These are phyloP conservation scores for Cylas formicarius DNA, from an alignment of 1,140 invertebrate genomes.

Conservation along the genomic window DNA sequence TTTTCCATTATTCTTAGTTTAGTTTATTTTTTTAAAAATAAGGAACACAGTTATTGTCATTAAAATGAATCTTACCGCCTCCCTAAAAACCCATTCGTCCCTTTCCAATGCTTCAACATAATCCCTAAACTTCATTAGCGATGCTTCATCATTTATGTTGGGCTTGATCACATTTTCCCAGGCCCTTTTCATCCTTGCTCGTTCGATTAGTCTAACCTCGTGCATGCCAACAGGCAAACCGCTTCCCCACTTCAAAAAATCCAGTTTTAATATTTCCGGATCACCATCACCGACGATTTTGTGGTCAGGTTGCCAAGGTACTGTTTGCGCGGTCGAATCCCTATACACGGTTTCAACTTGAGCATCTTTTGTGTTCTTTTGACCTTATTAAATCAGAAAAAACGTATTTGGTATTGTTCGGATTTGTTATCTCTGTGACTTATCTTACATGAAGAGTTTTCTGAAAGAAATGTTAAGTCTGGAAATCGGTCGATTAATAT, in stretches of 20 bases:
- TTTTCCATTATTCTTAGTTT: too few relatives aligned
- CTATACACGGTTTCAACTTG: conserved; percentile 60
- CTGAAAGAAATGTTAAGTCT: conserved; percentile 1
- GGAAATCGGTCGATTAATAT: too few relatives aligned
- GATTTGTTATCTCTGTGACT: background rate
- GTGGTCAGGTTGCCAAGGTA: conserved; percentile 62
- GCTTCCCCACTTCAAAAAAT: conserved; percentile 52
- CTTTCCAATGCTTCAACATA: conserved; percentile 57
- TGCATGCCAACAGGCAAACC: conserved; percentile 55
- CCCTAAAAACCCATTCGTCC: conserved; percentile 58
- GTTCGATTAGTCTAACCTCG: conserved; percentile 57
- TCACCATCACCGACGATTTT: conserved; percentile 43
- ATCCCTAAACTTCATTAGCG: conserved; percentile 47
- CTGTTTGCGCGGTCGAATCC: conserved; percentile 70
- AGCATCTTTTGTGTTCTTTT: conserved; percentile 15
- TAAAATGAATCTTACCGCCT: conserved; percentile 49
- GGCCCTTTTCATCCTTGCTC: conserved; percentile 49
- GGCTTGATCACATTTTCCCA: conserved; percentile 49
- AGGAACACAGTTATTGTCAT: background rate
- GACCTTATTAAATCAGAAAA: conserved; percentile 1
- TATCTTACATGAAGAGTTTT: background rate
- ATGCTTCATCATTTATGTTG: conserved; percentile 31
- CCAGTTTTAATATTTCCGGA: conserved; percentile 56
- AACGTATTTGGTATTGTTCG: background rate
- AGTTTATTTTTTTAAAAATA: too few relatives aligned